Evolutionary conservation across 2,888 invertebrate species (phyloP).

Genomic region (Drosophila affinis): DNA sequence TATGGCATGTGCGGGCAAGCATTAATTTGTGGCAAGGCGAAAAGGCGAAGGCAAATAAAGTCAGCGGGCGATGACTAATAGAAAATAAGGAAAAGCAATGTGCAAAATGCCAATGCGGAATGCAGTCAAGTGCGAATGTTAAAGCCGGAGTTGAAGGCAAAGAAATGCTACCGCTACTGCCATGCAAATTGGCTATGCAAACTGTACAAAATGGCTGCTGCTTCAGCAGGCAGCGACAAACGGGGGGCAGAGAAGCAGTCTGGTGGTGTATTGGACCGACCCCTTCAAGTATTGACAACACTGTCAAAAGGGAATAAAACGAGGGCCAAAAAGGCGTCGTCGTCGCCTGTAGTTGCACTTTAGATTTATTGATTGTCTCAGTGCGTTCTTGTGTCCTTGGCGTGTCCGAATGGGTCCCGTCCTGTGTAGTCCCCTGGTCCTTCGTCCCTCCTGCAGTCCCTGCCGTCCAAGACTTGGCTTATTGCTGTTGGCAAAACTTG

Average conservation of each 20-base stretch:
- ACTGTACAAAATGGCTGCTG: slow-evolving; percentile 67
- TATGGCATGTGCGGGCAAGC: slow-evolving; percentile 55
- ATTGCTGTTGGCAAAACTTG: slow-evolving; percentile 54
- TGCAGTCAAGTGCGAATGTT: slow-evolving; percentile 63
- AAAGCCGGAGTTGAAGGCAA: slow-evolving; percentile 44
- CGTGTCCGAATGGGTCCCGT: slow-evolving; percentile 26
- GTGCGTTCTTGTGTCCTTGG: slow-evolving; percentile 46
- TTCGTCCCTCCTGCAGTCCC: slow-evolving; percentile 29
- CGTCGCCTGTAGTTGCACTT: slow-evolving; percentile 62
- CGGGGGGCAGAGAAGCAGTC: not conserved
- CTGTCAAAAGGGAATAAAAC: slow-evolving; percentile 24
- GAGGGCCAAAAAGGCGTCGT: slow-evolving; percentile 25
- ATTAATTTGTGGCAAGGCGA: slow-evolving; percentile 57
- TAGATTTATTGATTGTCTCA: slow-evolving; percentile 76
- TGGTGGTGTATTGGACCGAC: slow-evolving; percentile 1
- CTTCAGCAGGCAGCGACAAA: slow-evolving; percentile 67
- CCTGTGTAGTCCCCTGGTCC: slow-evolving; percentile 19
- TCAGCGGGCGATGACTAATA: slow-evolving; percentile 39
- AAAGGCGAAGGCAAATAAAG: slow-evolving; percentile 50
- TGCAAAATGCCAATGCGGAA: slow-evolving; percentile 27
- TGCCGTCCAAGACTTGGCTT: slow-evolving; percentile 40
- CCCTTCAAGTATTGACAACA: slow-evolving; percentile 36
- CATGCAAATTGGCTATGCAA: slow-evolving; percentile 73
- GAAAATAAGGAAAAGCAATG: slow-evolving; percentile 8
- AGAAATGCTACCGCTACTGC: slow-evolving; percentile 49